Evolutionary conservation across 2,888 invertebrate genomes (phyloP).

Genomic region (Thymelicus acteon): DNA sequence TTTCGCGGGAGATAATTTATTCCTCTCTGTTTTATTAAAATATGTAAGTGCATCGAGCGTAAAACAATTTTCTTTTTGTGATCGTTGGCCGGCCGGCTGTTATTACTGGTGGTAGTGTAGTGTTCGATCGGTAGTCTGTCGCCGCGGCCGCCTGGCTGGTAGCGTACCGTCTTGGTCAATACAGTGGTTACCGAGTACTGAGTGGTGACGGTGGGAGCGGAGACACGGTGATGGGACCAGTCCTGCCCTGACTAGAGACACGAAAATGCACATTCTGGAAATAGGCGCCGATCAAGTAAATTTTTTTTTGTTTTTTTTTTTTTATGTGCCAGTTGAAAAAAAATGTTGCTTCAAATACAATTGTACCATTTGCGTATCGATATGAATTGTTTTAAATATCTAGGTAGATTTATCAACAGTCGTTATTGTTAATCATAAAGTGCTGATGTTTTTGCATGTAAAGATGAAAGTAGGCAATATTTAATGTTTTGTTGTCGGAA

Average conservation of each 20-base stretch:
- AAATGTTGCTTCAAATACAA: too few species aligned
- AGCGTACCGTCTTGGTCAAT: constrained; percentile 42
- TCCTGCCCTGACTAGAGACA: constrained; percentile 53
- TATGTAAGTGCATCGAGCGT: constrained; percentile 79
- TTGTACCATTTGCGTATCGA: too few species aligned
- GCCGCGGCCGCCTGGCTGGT: constrained; percentile 59
- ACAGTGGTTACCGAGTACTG: constrained; percentile 41
- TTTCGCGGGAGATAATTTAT: constrained; percentile 80
- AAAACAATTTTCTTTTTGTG: constrained; percentile 82
- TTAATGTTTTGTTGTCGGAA: too few species aligned
- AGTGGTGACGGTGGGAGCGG: constrained; percentile 43
- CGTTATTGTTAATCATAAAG: not conserved
- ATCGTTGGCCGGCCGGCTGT: constrained; percentile 54
- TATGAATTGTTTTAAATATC: too few species aligned
- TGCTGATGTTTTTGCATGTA: not conserved
- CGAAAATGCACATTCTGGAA: constrained; percentile 80
- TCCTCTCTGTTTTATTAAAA: constrained; percentile 76
- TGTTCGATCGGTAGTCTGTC: constrained; percentile 59
- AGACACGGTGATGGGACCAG: constrained; percentile 60
- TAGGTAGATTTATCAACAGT: not conserved
- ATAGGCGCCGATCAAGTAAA: constrained; percentile 82
- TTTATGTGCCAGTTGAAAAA: not conserved
- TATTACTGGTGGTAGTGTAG: constrained; percentile 1
- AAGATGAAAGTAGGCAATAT: not conserved
- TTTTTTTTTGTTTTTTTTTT: constrained; percentile 38